These are phyloP conservation scores for Eunapius fragilis DNA, from an alignment of 37 sponge, comb jelly and placozoan genomes.

Conservation along the genomic window DNA sequence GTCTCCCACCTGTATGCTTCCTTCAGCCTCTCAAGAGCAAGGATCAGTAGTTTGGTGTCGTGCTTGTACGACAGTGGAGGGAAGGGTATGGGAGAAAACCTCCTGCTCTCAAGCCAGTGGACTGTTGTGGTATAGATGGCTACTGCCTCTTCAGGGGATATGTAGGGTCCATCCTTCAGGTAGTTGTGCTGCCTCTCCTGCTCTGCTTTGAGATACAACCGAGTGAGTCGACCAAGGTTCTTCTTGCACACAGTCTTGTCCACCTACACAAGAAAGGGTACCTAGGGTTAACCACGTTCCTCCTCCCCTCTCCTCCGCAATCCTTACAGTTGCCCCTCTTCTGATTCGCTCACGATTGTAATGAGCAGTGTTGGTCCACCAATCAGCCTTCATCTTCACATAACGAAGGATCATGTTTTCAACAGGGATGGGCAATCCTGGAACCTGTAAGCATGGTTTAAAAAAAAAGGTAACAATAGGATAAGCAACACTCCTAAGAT, in stretches of 20 bases:
- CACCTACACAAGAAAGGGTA: constrained; percentile 25
- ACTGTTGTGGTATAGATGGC: constrained; percentile 99
- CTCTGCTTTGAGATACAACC: constrained; percentile 98
- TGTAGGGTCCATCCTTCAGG: constrained; percentile 99
- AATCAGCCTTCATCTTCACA: constrained; percentile 98
- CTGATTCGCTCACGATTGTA: constrained; percentile 98
- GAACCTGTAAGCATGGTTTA: constrained; percentile 53
- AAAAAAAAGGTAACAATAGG: neutral
- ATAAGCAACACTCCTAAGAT: neutral
- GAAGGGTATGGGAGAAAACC: constrained; percentile 99
- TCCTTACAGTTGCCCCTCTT: constrained; percentile 91
- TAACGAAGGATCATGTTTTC: constrained; percentile 99
- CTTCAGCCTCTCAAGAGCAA: constrained; percentile 97
- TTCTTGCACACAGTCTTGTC: constrained; percentile 99
- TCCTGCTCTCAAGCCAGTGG: constrained; percentile 98
- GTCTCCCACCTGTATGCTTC: constrained; percentile 86
- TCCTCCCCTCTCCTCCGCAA: neutral
- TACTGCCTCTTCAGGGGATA: constrained; percentile 97
- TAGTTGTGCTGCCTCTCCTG: constrained; percentile 99
- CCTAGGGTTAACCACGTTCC: neutral
- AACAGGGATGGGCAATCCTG: constrained; percentile 95
- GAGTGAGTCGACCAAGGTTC: constrained; percentile 98
- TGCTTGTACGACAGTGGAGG: constrained; percentile 99
- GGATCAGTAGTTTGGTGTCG: constrained; percentile 98
- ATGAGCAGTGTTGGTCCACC: constrained; percentile 99